Evolutionary conservation across 1,140 invertebrate genomes (phyloP), one percentile per base, ranked within the genome.

Genomic region (Neodiprion pinetum): DNA sequence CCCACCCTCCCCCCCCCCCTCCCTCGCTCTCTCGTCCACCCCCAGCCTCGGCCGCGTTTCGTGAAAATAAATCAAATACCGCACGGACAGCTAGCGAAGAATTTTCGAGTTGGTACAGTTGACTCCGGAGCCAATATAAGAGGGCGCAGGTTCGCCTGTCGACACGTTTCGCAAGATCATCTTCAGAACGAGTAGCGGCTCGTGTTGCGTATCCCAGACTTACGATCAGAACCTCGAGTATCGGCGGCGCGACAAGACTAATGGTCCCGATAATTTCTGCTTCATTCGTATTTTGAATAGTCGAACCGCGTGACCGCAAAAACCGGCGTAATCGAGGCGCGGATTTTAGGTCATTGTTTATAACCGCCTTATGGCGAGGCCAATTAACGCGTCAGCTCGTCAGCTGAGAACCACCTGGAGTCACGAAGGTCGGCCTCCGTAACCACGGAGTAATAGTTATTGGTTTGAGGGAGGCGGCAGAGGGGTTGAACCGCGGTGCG

Each of bases 261-360:
- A 40, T 40, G 2, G 28, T 40, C 28, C 5, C 28, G 28, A 40
- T 5, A 5, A 40, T 40, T 40, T 40, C 28, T 1, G 28, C 28
- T 40, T 40, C 28, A 5, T 40, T 40, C 28, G 28, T 5, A 40
- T 40, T 40, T 5, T 40, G 28, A 40, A 40, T 40, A 61, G n/a
- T 61, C 53, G 4, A 61, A 9, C 53, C 53, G 4, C 53, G 11
- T 17, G 11, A 12, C 9, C 9, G 11, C 11, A 17, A 61, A 12
- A 61, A 17, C 11, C 1, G n/a, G 1, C 11, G 11, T 14, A 17
- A 61, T 17, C 5, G 53, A 61, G 11, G 53, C 53, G 53, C 53
- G 53, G 11, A 61, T 61, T 61, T 61, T 61, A 61, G 53, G 53
- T 61, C 53, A 17, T 61, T 61, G n/a, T 14, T 61, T 61, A 61